phyloP scores from a whole-genome alignment of 2,113 vertebrate species.

The Pollimyrus isidori region DNA sequence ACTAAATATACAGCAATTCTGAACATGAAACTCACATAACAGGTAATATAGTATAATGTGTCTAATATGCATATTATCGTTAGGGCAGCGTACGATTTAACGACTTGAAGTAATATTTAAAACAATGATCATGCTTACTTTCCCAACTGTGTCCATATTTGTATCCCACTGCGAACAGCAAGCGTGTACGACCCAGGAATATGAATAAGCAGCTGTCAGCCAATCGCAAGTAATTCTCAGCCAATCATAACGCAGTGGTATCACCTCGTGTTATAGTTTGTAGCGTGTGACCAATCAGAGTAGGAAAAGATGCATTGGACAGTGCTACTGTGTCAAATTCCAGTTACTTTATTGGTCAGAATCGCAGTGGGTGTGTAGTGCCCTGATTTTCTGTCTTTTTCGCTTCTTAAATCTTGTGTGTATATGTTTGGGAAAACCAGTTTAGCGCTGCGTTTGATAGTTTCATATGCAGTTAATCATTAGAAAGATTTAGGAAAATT shows the following conservation, averaged over 20 bases:
- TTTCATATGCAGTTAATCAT: neutral
- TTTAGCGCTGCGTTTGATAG: neutral
- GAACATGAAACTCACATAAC: neutral
- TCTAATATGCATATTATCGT: neutral
- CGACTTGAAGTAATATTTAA: neutral
- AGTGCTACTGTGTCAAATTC: neutral
- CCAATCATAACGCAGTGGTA: neutral
- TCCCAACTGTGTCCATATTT: constrained; percentile 56
- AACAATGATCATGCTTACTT: constrained; percentile 44
- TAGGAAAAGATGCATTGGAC: neutral
- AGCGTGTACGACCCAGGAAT: neutral
- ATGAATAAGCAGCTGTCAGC: neutral
- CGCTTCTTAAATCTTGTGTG: neutral
- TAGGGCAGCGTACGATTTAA: neutral
- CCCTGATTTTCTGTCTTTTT: neutral
- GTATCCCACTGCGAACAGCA: neutral
- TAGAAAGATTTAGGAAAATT: neutral
- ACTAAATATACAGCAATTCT: neutral
- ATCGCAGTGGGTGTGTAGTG: neutral
- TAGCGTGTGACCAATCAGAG: neutral
- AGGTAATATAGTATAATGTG: neutral
- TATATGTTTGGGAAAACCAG: neutral
- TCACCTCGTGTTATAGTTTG: neutral
- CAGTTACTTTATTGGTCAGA: neutral
- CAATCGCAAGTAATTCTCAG: neutral